phyloP scores from a whole-genome alignment of 2,888 invertebrate species.

The Dermolepida albohirtum region DNA sequence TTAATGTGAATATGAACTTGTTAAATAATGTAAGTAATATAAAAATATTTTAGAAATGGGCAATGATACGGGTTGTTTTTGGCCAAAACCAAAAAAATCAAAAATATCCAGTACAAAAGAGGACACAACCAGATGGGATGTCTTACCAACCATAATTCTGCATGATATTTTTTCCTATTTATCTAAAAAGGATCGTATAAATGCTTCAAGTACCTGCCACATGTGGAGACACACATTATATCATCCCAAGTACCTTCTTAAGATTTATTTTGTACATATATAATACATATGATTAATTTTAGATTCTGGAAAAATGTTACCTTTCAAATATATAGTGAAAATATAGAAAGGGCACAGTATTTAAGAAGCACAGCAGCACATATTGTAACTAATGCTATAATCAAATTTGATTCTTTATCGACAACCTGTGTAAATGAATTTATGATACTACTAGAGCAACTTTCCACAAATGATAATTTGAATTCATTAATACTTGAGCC shows the following conservation, averaged over 20 bases:
- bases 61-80: conserved; percentile 59
- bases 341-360: conserved; percentile 59
- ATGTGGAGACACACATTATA: conserved; percentile 63
- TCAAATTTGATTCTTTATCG: conserved; percentile 60
- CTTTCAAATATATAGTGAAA: conserved; percentile 59
- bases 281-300: conserved; percentile 44
- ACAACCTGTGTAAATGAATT: conserved; percentile 61
- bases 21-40: neutral
- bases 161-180: conserved; percentile 62
- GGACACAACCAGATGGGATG: conserved; percentile 57
- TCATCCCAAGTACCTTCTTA: conserved; percentile 60
- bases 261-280: neutral
- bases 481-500: conserved; percentile 62
- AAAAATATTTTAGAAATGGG: conserved; percentile 56
- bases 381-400: conserved; percentile 59
- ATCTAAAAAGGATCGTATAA: conserved; percentile 58
- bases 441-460: conserved; percentile 58
- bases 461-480: conserved; percentile 61
- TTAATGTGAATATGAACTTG: conserved; percentile 3
- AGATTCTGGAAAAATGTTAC: conserved; percentile 63
- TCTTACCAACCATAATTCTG: conserved; percentile 62
- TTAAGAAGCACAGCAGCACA: conserved; percentile 58
- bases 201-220: conserved; percentile 62
- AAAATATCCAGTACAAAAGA: conserved; percentile 56
- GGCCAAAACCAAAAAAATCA: conserved; percentile 63